Evolutionary conservation across 2,113 vertebrate genomes (phyloP), one percentile per base, ranked within the genome.

Genomic region (Micronycteris hirsuta): DNA sequence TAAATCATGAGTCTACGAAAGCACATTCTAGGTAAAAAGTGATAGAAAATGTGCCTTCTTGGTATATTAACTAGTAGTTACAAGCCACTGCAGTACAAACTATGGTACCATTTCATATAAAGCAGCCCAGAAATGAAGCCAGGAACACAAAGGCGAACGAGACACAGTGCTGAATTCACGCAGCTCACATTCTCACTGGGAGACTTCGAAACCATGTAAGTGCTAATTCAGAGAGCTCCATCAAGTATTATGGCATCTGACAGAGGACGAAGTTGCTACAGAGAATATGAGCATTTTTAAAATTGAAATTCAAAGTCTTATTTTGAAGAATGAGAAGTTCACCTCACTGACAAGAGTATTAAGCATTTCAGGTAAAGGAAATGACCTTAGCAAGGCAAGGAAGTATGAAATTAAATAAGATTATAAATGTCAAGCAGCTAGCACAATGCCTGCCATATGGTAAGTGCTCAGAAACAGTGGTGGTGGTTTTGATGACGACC

Each of bases 361-460:
- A 68, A 93, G 73, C 63, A 56, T 86, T 87, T 54, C 61, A 78
- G 73, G 82, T 43, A 90, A 92, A 92, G 81, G 45, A 87, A 84
- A 85, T 58, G 41, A 63, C 31, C 26, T 77, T 58, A 70, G 67
- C 74, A 65, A 94, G 58, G 56, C 33, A 47, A 92, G 58, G 85
- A 92, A 47, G 54, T 63, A 71, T 56, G 47, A 93, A 82, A 86
- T 61, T 63, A 74, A 86, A 26, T 70, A 74, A 67, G 56, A 67
- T 52, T 45, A 38, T n/a, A 67, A 61, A 81, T 88, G 24, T 24
- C 84, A 93, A 77, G 28, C 65, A 76, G 6, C 49, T 65, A 56
- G 58, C 52, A 41, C 47, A 65, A 31, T 6, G 74, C 56, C 36
- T 67, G 91, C 58, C 49, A 31, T 24, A 65, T 15, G 65, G 49